Evolutionary conservation across 1,140 invertebrate species (phyloP), one percentile per base, ranked within the genome.

Genomic region (Drosophila aff.): DNA sequence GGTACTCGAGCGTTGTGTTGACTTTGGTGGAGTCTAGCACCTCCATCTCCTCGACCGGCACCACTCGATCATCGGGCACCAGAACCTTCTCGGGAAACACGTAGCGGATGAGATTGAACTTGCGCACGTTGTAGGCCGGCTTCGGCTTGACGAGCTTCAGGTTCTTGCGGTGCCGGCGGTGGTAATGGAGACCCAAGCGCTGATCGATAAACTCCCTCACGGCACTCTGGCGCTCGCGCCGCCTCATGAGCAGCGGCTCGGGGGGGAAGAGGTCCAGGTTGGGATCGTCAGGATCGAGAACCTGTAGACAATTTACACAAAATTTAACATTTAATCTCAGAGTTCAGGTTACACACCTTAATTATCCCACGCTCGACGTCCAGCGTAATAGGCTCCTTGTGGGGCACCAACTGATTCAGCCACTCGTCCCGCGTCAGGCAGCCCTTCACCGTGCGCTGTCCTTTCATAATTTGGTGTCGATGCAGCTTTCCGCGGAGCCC

Each of bases 71-170:
- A 1, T 75, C 81, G 2, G 81, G 75, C 43, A 85, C 84, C 8
- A 89, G 47, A 11, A 76, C 71, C 49, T 71, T 81, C n/a, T 73
- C 84, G 31, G 76, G 81, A 44, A 80, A 92, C 4, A 89, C 85
- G n/a, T 90, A 93, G 2, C 91, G 79, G 16, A 91, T 92, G 2
- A 93, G 74, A 49, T 93, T 92, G 44, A 93, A 93, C 44, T 92
- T 93, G 21, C 69, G 81, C 0, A 92, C 84, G 9, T 81, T 74
- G 28, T 86, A 91, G 9, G 66, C 53, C 4, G 92, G 59, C 21
- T 75, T 81, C 0, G 92, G 92, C 18, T 90, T 87, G 31, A 91
- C 76, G 4, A 91, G 60, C 47, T 83, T 81, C 0, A 92, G 47
- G 13, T 92, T 92, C 65, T 92, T 92, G 16, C 82, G 84, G 10